phyloP scores from a whole-genome alignment of 2,797 vertebrate genomes.

The Erethizon dorsatum region DNA sequence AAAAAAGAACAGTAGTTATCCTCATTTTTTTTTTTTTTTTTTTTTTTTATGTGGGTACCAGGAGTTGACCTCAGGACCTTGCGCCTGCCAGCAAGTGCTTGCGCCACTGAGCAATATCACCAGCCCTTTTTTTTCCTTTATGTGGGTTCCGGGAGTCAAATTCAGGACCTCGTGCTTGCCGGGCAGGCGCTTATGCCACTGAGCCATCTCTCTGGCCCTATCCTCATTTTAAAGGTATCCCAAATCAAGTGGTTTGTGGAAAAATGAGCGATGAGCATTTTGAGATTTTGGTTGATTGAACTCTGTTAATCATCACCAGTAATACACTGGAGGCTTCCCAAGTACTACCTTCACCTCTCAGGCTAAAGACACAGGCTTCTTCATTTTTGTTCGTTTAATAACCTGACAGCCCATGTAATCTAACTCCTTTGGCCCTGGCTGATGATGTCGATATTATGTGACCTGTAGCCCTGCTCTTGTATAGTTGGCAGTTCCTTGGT shows the following conservation, averaged over 20 bases:
- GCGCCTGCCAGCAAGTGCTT: too few species aligned
- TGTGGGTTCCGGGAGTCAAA: too few species aligned
- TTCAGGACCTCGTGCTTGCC: too few species aligned
- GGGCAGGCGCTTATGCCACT: too few species aligned
- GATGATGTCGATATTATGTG: not conserved
- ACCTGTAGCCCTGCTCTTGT: not conserved
- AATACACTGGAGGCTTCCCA: conserved; percentile 8
- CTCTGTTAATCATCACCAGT: not conserved
- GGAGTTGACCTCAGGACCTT: too few species aligned
- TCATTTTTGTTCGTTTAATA: conserved; percentile 2
- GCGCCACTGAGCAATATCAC: too few species aligned
- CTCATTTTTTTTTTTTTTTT: not conserved
- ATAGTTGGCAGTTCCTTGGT: conserved; percentile 14
- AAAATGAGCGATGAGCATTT: conserved; percentile 17
- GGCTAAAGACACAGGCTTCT: conserved; percentile 21
- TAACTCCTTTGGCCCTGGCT: not conserved
- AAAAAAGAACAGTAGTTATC: not conserved
- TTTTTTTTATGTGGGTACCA: too few species aligned
- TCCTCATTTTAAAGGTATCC: not conserved
- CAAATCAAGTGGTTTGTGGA: conserved; percentile 33
- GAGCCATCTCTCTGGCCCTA: not conserved
- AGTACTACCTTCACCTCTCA: not conserved
- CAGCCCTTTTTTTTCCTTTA: too few species aligned
- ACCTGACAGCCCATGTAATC: not conserved
- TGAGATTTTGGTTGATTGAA: conserved; percentile 50